Percentiles rank a stretch among this genome's conserved stretches.
Conservation (phyloP, 2,797 vertebrate species). For the Pteropus rufus region DNA sequence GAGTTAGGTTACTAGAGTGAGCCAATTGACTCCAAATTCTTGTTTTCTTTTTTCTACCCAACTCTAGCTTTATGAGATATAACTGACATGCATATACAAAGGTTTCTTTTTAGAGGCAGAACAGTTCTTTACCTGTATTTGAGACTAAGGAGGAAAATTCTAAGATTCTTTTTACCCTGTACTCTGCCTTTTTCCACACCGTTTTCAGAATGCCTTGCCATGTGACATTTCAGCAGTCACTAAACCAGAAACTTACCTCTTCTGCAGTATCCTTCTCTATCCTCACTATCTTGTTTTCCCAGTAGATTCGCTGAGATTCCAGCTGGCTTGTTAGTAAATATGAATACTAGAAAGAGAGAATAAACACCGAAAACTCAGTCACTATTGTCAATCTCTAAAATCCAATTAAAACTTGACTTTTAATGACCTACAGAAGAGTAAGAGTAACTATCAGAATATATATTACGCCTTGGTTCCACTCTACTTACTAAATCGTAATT, state of each 20-base stretch:
- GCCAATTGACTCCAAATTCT: not conserved
- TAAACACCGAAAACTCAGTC: not conserved
- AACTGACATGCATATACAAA: not conserved
- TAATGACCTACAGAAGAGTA: not conserved
- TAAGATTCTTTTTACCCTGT: not conserved
- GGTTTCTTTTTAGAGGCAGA: slow-evolving; percentile 18
- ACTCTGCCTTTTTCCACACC: not conserved
- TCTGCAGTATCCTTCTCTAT: slow-evolving; percentile 97
- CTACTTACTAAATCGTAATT: not conserved
- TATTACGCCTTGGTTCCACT: not conserved
- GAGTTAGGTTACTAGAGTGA: not conserved
- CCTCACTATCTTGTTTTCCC: slow-evolving; percentile 98
- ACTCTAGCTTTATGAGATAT: not conserved
- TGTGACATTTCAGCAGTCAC: not conserved
- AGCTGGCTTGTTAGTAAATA: slow-evolving; percentile 97
- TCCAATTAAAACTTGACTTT: not conserved
- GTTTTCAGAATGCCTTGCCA: not conserved
- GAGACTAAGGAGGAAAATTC: not conserved
- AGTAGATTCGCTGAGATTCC: slow-evolving; percentile 97
- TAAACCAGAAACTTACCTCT: slow-evolving; percentile 86
- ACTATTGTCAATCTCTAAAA: slow-evolving; percentile 11
- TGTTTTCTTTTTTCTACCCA: not conserved
- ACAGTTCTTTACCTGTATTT: not conserved
- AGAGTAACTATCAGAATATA: not conserved
- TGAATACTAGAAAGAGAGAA: slow-evolving; percentile 88